Conservation (phyloP, 2,888 invertebrate species). For the Heteromurus nitidus region DNA sequence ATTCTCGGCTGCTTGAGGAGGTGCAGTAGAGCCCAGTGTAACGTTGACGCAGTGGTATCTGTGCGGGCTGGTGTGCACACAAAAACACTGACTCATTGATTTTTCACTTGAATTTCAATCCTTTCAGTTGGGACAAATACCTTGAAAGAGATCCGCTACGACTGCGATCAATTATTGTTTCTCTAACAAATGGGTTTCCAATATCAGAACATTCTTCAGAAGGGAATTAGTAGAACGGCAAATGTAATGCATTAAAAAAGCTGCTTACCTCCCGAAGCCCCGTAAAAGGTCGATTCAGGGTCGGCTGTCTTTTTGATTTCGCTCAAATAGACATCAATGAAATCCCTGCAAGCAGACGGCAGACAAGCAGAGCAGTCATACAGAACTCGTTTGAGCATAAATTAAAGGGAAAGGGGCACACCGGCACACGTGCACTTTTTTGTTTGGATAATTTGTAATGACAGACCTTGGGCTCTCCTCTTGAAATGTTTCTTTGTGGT, state of each 20-base stretch:
- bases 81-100: too few relatives aligned
- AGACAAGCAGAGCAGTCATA: too few relatives aligned
- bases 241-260: background rate
- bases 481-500: slow-evolving; percentile 42
- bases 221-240: background rate
- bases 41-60: slow-evolving; percentile 28
- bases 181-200: background rate
- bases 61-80: too few relatives aligned
- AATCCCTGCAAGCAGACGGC: slow-evolving; percentile 50
- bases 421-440: too few relatives aligned
- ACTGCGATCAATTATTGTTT: slow-evolving; percentile 11
- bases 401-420: too few relatives aligned
- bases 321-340: slow-evolving; percentile 50
- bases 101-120: background rate
- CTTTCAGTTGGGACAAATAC: background rate
- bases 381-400: background rate
- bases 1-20: slow-evolving; percentile 10
- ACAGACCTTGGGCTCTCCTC: slow-evolving; percentile 40
- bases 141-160: slow-evolving; percentile 11
- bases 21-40: slow-evolving; percentile 28
- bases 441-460: background rate
- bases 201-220: background rate
- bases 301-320: slow-evolving; percentile 47
- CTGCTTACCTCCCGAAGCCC: slow-evolving; percentile 35
- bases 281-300: slow-evolving; percentile 47